Base-by-base conservation (phyloP, 2,888 invertebrate genomes). In the Andrena marginata region DNA sequence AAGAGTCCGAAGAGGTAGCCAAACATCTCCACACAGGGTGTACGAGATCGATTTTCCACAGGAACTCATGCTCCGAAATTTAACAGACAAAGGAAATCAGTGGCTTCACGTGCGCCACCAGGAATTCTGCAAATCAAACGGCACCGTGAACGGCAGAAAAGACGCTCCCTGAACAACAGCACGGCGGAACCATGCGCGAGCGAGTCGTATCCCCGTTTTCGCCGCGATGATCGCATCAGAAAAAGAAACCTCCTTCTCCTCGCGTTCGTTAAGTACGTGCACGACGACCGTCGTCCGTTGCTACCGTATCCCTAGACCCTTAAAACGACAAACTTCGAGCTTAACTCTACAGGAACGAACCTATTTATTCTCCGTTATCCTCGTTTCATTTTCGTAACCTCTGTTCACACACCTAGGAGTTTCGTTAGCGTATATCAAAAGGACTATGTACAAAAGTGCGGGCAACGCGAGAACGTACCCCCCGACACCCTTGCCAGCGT, bases 391-490 rank as follows among this genome's bases (percentile, higher is more conserved):
- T 71, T 49, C 31, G 56, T 26, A 1, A 23, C 49, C 69, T 72
- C 80, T 63, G 80, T 74, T 85, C 23, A 42, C 87, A 89, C 89
- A 86, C 85, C 86, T 89, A 90, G 80, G 86, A 85, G 87, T 85
- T 79, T 76, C 83, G 79, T 89, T 89, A 90, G 89, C 87, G 87
- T 90, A 87, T 90, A 92, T 92, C 92, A 92, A 93, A 92, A 92
- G 89, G 90, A 86, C 87, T 91, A 92, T 92, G 75, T 92, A 92
- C 92, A 92, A 89, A 82, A 85, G 75, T 64, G 31, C 69, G 51
- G 67, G 33, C 71, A 70, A 23, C 56, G 69, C 20, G 65, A 59
- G 56, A 71, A 71, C 60, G 35, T 42, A 31, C 63, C 67, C 31
- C 69, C 65, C 71, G 74, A 71, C 26, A 49, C 7, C 20, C 8